These are phyloP conservation scores for Crypturellus undulatus DNA, from an alignment of 2,113 vertebrate species.

Conservation along the genomic window DNA sequence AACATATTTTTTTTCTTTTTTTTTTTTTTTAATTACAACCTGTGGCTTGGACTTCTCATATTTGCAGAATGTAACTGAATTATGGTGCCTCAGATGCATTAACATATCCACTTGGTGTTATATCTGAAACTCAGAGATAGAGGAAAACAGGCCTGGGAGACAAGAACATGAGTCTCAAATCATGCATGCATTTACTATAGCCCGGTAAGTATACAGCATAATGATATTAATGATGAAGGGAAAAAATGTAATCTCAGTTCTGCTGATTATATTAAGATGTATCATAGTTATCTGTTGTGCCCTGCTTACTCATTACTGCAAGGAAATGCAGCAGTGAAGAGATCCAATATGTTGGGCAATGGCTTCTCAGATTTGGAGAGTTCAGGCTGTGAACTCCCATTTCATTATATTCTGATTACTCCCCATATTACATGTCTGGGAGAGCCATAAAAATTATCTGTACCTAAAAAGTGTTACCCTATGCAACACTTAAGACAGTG, in stretches of 20 bases:
- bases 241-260: background rate
- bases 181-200: rapidly evolving
- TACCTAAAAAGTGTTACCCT: background rate
- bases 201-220: background rate
- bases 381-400: background rate
- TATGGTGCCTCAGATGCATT: background rate
- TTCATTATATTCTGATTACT: background rate
- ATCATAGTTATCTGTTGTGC: background rate
- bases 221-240: background rate
- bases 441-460: background rate
- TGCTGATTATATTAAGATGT: background rate
- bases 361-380: background rate
- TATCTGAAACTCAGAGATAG: background rate
- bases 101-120: background rate
- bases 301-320: background rate
- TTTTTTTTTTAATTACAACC: background rate
- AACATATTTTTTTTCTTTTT: background rate
- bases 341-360: background rate
- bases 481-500: background rate
- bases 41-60: background rate
- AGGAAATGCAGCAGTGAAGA: background rate
- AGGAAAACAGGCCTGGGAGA: background rate
- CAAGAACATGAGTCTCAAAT: background rate
- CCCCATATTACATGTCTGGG: rapidly evolving
- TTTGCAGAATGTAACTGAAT: background rate